Base-by-base conservation (phyloP, 2,797 vertebrate species). In the Diplodus puntazzo region DNA sequence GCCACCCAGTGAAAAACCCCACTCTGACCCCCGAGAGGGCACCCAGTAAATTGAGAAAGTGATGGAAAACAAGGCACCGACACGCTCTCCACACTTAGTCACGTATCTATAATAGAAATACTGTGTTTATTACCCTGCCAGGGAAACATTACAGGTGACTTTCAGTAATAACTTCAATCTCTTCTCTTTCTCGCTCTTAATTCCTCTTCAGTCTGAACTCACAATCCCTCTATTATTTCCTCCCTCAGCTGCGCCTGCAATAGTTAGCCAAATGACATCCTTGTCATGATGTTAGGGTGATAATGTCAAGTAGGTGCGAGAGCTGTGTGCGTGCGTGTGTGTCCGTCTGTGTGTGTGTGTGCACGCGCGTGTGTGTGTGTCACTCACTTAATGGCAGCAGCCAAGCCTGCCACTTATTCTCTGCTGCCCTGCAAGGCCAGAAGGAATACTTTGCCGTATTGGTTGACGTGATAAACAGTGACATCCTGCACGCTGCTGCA, bases 281-380 rank as follows among this genome's bases (percentile, higher is more conserved):
- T 87, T 85, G 87, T 85, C 86, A 80, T 85, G 88, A 90, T 87
- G 86, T 88, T 85, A 74, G 78, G 84, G 87, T 87, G 83, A 89
- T 89, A 86, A 90, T 90, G 85, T 93, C 90, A 91, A 92, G 90
- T 84, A 89, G 87, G 89, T 91, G 84, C 82, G 79, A 90, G 88
- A 82, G 85, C 73, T 58, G 77, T 50, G 72, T 73, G 30, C 3
- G 30, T 34, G 30, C 7, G 80, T 79, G 76, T 90, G 74, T 5
- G 30, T 8, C 7, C 9, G 34, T 39, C 1, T 57, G 77, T 50
- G 72, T 73, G 80, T 80, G 75, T 90, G 34, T 10, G 34, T 2
- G 34, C 8, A 8, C 0, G 9, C 8, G 34, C 9, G 34, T 10
- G 34, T 39, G 9, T 73, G 80, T 80, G 77, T 90, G 74, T 87